These are phyloP conservation scores for Serrognathus titanus DNA, from an alignment of 2,888 invertebrate genomes.

Conservation along the genomic window DNA sequence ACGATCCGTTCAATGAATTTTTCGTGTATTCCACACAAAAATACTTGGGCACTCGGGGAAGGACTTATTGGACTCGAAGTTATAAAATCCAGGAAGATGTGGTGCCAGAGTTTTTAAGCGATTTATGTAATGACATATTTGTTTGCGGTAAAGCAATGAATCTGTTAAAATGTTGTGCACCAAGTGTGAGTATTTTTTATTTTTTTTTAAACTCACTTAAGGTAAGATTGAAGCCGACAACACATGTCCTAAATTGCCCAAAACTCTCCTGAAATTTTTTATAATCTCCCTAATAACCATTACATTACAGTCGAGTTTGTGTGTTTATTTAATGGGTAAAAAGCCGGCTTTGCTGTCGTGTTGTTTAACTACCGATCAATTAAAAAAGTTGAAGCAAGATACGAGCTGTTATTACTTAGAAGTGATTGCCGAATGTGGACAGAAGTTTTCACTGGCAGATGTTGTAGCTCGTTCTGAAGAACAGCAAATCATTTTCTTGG, in stretches of 20 bases:
- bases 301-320: conserved; percentile 40
- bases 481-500: conserved; percentile 33
- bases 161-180: conserved; percentile 66
- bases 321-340: conserved; percentile 39
- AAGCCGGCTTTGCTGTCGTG: conserved; percentile 41
- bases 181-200: conserved; percentile 59
- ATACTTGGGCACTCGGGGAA: conserved; percentile 60
- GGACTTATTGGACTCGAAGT: conserved; percentile 67
- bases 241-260: too few species aligned
- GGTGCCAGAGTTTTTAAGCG: conserved; percentile 66
- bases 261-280: background rate
- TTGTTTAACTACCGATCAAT: conserved; percentile 41
- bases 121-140: conserved; percentile 62
- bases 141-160: conserved; percentile 73
- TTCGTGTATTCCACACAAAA: conserved; percentile 72
- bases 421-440: conserved; percentile 38
- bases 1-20: conserved; percentile 79
- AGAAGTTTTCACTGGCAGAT: conserved; percentile 36
- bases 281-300: background rate
- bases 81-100: conserved; percentile 53
- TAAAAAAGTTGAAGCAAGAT: conserved; percentile 35
- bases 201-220: too few species aligned
- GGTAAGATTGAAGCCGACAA: too few species aligned
- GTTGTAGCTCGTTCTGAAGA: conserved; percentile 30
- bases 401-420: conserved; percentile 41